Conservation (phyloP, 2,888 invertebrate genomes). For the Agrotis segetum region DNA sequence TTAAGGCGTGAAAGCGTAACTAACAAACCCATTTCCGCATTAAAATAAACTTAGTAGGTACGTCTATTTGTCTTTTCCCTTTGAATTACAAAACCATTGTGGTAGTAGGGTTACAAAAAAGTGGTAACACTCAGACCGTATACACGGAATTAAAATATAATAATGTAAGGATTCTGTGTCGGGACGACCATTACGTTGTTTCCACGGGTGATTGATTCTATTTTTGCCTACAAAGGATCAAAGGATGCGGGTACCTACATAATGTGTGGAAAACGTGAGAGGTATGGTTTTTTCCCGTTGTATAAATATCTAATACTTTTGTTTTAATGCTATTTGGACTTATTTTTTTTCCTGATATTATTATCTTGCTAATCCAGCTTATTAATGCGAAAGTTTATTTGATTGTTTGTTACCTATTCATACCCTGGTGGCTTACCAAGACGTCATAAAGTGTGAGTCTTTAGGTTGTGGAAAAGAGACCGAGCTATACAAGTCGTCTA, state of each 20-base stretch:
- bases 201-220: conserved; percentile 54
- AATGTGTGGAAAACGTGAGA: conserved; percentile 25
- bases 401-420: too few species aligned
- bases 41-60: too few species aligned
- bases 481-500: too few species aligned
- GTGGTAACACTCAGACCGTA: conserved; percentile 29
- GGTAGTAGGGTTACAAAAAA: conserved; percentile 39
- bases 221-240: conserved; percentile 54
- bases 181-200: conserved; percentile 48
- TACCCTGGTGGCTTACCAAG: too few species aligned
- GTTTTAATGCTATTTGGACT: conserved; percentile 2
- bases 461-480: too few species aligned
- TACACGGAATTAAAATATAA: conserved; percentile 44
- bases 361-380: background rate
- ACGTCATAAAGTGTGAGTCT: too few species aligned
- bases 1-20: too few species aligned
- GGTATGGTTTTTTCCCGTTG: conserved; percentile 1
- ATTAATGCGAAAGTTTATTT: too few species aligned
- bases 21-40: too few species aligned
- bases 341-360: background rate
- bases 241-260: conserved; percentile 37
- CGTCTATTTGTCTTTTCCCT: conserved; percentile 14
- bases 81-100: conserved; percentile 28
- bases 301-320: conserved; percentile 20
- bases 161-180: conserved; percentile 37